Conservation (phyloP, 37 sponge, comb jelly and placozoan genomes). For the Eunapius fragilis region DNA sequence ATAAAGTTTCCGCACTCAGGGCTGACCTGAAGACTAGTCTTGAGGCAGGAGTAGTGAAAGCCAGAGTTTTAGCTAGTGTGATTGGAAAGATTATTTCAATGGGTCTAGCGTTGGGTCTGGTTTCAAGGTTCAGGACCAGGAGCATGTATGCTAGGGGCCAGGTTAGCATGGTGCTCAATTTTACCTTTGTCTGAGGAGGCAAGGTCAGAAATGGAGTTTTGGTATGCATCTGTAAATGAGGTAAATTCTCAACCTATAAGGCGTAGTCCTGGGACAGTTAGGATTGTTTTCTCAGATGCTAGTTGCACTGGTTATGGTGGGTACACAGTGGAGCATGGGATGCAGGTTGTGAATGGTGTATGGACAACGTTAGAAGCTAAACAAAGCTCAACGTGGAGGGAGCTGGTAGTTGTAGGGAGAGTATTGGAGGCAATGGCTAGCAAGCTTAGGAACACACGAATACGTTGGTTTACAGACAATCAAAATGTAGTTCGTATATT, state of each 20-base stretch:
- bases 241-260: constrained; percentile 26
- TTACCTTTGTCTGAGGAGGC: background rate
- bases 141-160: constrained; percentile 15
- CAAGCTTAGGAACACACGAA: background rate
- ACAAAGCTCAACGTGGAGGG: constrained; percentile 38
- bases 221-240: constrained; percentile 3
- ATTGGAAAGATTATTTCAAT: constrained; percentile 38
- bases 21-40: background rate
- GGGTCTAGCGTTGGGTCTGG: constrained; percentile 4
- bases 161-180: constrained; percentile 10
- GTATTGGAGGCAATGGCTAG: constrained; percentile 15
- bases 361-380: constrained; percentile 10
- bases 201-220: constrained; percentile 23
- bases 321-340: constrained; percentile 9
- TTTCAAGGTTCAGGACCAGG: constrained; percentile 16
- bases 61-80: constrained; percentile 12
- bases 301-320: constrained; percentile 52
- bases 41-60: background rate
- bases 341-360: constrained; percentile 13
- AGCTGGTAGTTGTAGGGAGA: constrained; percentile 13
- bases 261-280: constrained; percentile 20
- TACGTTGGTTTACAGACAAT: constrained; percentile 40
- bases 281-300: constrained; percentile 53
- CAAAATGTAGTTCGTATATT: constrained; percentile 44
- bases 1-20: background rate